Percentiles rank a stretch among this genome's conserved stretches.
phyloP scores from a whole-genome alignment of 2,113 vertebrate genomes.

The Cervus canadensis region DNA sequence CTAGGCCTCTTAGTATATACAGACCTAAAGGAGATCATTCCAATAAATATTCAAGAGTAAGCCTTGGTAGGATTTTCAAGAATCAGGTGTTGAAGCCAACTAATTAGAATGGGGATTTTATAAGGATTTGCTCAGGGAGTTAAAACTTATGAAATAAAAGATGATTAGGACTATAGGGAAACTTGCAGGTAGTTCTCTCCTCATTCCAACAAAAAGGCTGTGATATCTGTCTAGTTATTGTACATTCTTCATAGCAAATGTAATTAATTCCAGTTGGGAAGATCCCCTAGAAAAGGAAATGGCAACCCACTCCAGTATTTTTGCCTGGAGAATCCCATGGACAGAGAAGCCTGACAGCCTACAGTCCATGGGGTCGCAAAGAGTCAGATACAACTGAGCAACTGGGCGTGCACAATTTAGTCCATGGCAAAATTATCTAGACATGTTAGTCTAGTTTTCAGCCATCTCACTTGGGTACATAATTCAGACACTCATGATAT shows the following conservation, averaged over 20 bases:
- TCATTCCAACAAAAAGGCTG: neutral
- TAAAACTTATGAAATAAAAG: conserved; percentile 12
- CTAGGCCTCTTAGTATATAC: neutral
- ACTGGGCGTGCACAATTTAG: fast-evolving
- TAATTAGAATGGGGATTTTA: conserved; percentile 34
- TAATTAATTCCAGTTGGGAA: neutral
- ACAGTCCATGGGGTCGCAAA: neutral
- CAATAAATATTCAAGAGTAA: neutral
- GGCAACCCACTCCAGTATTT: neutral
- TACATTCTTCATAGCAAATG: neutral
- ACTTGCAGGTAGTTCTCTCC: neutral
- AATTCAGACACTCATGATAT: neutral
- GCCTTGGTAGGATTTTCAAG: neutral
- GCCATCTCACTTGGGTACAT: neutral
- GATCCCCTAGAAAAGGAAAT: neutral
- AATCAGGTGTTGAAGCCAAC: neutral
- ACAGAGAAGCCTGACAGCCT: neutral
- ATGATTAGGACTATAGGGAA: neutral
- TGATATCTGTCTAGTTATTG: neutral
- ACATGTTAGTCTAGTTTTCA: neutral
- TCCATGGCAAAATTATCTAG: neutral
- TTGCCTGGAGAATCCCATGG: neutral
- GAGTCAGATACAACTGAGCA: neutral
- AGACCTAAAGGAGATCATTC: neutral
- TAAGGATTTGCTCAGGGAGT: neutral